Percentiles rank a stretch among this genome's conserved stretches.
These are phyloP conservation scores for Ylistrum balloti DNA, from an alignment of 1,140 invertebrate species.

Conservation along the genomic window DNA sequence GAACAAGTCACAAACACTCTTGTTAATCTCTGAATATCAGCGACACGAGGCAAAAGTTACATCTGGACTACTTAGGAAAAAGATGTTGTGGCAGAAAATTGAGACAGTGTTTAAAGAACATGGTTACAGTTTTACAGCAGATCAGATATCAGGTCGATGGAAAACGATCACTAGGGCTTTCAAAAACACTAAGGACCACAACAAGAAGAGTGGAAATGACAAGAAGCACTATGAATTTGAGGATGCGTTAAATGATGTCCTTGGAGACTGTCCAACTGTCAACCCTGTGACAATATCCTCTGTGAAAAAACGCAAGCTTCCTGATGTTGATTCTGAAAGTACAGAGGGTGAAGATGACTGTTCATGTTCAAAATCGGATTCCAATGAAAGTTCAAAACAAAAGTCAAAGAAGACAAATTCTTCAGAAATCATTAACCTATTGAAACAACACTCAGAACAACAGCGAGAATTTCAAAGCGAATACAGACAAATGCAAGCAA, in stretches of 20 bases:
- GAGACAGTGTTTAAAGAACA: neutral
- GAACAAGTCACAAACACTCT: constrained; percentile 42
- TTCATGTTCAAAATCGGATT: neutral
- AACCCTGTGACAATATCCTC: neutral
- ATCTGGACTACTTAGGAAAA: constrained; percentile 38
- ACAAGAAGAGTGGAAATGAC: constrained; percentile 51
- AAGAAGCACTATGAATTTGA: constrained; percentile 48
- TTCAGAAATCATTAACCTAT: neutral
- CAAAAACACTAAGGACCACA: constrained; percentile 52
- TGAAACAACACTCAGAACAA: neutral
- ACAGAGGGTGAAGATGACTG: neutral
- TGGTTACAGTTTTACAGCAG: constrained; percentile 42
- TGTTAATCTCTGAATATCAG: too few species aligned
- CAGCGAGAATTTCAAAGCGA: too few species aligned
- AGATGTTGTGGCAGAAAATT: constrained; percentile 48
- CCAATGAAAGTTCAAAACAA: neutral
- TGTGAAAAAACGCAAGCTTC: neutral
- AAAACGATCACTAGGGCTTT: constrained; percentile 47
- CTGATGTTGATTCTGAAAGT: neutral
- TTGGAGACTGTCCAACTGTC: neutral
- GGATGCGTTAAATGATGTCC: constrained; percentile 43
- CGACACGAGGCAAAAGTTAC: neutral
- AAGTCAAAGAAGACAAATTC: neutral
- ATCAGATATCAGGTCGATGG: constrained; percentile 51
- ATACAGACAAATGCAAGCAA: too few species aligned